Base-by-base conservation (phyloP, 2,797 vertebrate genomes). In the Smutsia gigantea region DNA sequence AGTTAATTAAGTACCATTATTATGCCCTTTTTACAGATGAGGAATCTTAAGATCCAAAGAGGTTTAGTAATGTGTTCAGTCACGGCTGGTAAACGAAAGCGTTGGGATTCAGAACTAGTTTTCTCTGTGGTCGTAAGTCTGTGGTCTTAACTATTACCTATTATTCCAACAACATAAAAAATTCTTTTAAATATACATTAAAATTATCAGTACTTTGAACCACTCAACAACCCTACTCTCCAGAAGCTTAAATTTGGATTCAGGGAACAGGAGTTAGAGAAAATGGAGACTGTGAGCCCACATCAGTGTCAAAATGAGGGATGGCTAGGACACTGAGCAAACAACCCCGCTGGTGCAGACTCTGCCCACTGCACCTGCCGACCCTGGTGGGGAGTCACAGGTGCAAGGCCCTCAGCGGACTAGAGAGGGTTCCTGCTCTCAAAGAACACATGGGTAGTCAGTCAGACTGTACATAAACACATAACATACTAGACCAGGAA, bases 21-120 rank as follows among this genome's bases (percentile, higher is more conserved):
- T 68, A 72, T 77, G 12, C 13, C 69, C 25, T 14, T 86, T 90
- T 94, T 92, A 95, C 5, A 95, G 34, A 69, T 72, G 66, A 83
- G 39, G 75, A 93, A 87, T 87, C 53, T 83, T 46, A 88, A 92
- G 39, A 81, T 59, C 92, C 61, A 87, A 69, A 87, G 42, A 91
- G 71, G 42, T 83, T 68, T 93, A 79, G 74, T 96, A 72, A 84
- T 6, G 1, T 71, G 27, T 25, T 15, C 64, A 87, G 61, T 88
- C 90, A 53, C 37, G 37, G 31, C 21, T 81, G 49, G 53, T 86
- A 83, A 83, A 57, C n/a, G 66, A 82, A 90, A 95, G 74, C 66
- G 1, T 5, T 77, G 59, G 49, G 27, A 46, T 89, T 94, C 68
- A 55, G 39, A 89, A 84, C 29, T 63, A 93, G 64, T 94, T 85